Evolutionary conservation across 2,797 vertebrate species (phyloP).

Genomic region (Clarias pachynema): DNA sequence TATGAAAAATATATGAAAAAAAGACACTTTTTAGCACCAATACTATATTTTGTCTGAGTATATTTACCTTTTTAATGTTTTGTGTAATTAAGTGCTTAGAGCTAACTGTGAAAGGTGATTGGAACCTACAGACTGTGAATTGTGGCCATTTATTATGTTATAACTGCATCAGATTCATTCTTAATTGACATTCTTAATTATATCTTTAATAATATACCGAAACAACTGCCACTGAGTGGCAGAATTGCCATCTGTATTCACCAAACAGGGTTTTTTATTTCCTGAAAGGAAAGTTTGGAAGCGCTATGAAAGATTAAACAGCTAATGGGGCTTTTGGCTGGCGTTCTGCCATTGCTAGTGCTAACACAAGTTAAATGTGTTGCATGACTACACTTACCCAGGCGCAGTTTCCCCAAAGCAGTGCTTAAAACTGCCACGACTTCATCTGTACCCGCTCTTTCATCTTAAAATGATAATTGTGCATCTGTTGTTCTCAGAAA

Average conservation of each 20-base stretch:
- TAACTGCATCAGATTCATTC: not conserved
- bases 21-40: too few relatives aligned
- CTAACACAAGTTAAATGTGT: constrained; percentile 32
- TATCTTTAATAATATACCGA: not conserved
- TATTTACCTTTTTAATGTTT: not conserved
- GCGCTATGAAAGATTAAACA: constrained; percentile 43
- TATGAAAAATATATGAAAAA: too few relatives aligned
- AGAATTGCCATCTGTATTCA: constrained; percentile 3
- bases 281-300: constrained; percentile 25
- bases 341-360: constrained; percentile 17
- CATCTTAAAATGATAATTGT: not conserved
- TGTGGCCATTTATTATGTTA: not conserved
- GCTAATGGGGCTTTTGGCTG: constrained; percentile 35
- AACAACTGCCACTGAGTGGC: not conserved
- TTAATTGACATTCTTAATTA: not conserved
- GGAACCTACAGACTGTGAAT: not conserved
- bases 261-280: constrained; percentile 11
- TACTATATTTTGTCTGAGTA: not conserved
- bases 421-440: constrained; percentile 18
- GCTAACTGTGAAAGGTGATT: not conserved
- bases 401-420: constrained; percentile 16
- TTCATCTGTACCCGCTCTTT: not conserved
- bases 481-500: not conserved
- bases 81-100: not conserved
- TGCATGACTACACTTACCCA: constrained; percentile 24